Conservation (phyloP, 2,888 invertebrate species). For the Callimorpha dominula region DNA sequence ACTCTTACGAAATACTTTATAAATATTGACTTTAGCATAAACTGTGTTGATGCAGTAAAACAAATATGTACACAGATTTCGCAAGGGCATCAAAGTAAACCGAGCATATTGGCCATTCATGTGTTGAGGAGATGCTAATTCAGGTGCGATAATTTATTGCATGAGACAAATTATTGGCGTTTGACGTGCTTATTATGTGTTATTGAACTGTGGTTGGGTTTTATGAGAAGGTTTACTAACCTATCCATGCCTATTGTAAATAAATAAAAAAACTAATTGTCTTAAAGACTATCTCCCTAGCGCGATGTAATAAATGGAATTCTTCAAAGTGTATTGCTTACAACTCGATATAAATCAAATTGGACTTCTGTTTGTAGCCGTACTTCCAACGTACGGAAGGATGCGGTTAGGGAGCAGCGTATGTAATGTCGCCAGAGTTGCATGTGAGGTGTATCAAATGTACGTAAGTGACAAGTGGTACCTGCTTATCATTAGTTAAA, state of each 20-base stretch:
- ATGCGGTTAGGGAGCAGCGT: neutral
- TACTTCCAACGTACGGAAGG: neutral
- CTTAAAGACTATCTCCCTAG: too few species aligned
- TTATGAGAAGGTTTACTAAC: neutral
- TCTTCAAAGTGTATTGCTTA: too few species aligned
- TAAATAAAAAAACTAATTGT: too few species aligned
- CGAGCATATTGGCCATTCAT: slow-evolving; percentile 45
- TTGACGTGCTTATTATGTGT: neutral
- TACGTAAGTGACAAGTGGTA: too few species aligned
- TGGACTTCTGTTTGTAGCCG: neutral
- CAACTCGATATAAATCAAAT: too few species aligned
- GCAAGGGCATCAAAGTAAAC: slow-evolving; percentile 69
- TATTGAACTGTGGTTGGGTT: neutral
- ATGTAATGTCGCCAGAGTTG: neutral
- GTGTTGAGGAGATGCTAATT: slow-evolving; percentile 32
- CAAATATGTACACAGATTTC: slow-evolving; percentile 51
- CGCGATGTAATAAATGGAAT: too few species aligned
- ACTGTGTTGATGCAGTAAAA: slow-evolving; percentile 61
- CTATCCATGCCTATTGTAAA: too few species aligned
- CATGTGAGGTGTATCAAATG: neutral
- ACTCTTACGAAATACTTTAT: slow-evolving; percentile 55
- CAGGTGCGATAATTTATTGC: slow-evolving; percentile 16
- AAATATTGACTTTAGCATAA: slow-evolving; percentile 56
- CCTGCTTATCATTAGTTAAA: too few species aligned
- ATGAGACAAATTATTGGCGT: neutral